Evolutionary conservation across 1,140 invertebrate genomes (phyloP), one percentile per base, ranked within the genome.

Genomic region (Philopotamus ludificatus): DNA sequence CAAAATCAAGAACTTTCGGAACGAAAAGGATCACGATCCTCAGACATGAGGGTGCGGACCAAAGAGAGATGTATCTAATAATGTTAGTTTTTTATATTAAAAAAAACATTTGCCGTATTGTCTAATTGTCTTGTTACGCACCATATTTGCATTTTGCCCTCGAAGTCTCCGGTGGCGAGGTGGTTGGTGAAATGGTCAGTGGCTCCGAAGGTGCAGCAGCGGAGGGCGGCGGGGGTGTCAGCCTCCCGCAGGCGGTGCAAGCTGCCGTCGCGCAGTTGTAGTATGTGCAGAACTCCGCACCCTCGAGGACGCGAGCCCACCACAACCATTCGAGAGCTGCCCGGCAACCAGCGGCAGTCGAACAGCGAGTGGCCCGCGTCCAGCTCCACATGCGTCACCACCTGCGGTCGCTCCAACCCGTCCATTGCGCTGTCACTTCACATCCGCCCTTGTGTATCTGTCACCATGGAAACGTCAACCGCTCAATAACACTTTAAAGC

Each of bases 341-440:
- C 89, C 1, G 95, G 95, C 72, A 98, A 89, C 95, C 95, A 97
- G 81, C 93, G 93, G n/a, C 87, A 84, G 74, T 97, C 94, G 76
- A 94, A 96, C 15, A 96, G 74, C 3, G 92, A 93, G 79, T 91
- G 96, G 74, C 91, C 87, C 1, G 96, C 73, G 25, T 86, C 81
- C 76, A 93, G 90, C 73, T 97, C 90, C 15, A 89, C 83, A 74
- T 97, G 93, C 61, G 89, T 86, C 69, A 97, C 93, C 70, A 97
- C 90, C 79, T 95, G 93, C 0, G 95, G 93, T 70, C 94, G 95
- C 61, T 89, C 86, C 75, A 92, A 49, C 26, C 73, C 71, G 26
- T 84, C 82, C 83, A 84, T 75, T 15, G 7, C 18, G 23, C 4
- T 26, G 50, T 50, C 22, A 21, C 20, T 4, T 21, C 16, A 50